Evolutionary conservation across 2,797 vertebrate genomes (phyloP).

Genomic region (Bovichtus variegatus): DNA sequence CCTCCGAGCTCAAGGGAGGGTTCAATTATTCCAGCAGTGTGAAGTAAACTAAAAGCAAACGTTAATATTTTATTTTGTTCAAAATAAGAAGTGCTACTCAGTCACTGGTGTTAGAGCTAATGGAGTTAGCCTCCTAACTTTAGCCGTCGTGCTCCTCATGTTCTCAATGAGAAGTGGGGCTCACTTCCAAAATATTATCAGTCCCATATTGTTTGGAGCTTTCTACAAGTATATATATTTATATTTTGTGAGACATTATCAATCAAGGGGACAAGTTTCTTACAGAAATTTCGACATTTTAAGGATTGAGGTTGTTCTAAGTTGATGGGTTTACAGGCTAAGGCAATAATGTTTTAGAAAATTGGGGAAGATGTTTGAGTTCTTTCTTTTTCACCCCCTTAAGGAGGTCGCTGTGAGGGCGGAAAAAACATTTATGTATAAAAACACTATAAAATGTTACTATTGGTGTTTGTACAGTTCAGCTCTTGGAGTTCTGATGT

Average conservation of each 20-base stretch:
- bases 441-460: conserved; percentile 79
- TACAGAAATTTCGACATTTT: conserved; percentile 64
- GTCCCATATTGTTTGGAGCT: conserved; percentile 68
- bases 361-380: conserved; percentile 52
- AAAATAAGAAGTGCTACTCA: conserved; percentile 32
- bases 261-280: conserved; percentile 66
- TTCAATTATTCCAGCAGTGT: conserved; percentile 57
- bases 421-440: conserved; percentile 62
- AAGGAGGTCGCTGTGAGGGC: conserved; percentile 62
- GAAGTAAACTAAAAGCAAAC: conserved; percentile 52
- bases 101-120: conserved; percentile 57
- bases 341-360: conserved; percentile 76
- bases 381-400: conserved; percentile 47
- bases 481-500: conserved; percentile 84
- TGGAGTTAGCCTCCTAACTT: conserved; percentile 54
- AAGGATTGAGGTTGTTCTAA: conserved; percentile 62
- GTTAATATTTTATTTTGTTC: conserved; percentile 26
- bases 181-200: conserved; percentile 51
- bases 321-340: conserved; percentile 66
- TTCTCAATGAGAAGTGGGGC: conserved; percentile 42
- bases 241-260: conserved; percentile 70
- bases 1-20: conserved; percentile 53
- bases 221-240: conserved; percentile 76
- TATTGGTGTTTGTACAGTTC: conserved; percentile 85
- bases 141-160: conserved; percentile 56